Evolutionary conservation across 2,113 vertebrate species (phyloP), one percentile per base, ranked within the genome.

Genomic region (Rhabdomys dilectus): DNA sequence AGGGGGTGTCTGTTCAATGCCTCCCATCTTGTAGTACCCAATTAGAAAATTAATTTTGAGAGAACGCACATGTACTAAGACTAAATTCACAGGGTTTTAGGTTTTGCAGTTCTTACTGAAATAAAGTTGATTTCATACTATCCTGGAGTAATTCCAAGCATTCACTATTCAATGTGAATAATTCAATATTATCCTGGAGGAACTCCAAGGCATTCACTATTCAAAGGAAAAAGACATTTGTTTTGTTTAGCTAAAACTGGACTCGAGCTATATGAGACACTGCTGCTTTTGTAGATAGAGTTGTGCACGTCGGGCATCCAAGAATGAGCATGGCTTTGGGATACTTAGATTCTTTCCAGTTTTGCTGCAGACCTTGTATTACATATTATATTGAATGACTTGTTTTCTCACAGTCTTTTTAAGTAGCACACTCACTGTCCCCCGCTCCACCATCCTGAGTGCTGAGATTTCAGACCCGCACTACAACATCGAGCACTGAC

Each of bases 141-240:
- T 91, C 92, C 87, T 98, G 97, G 93, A 97, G 45, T 89, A 78
- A 96, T 53, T 97, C 94, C 81, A 96, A 91, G 81, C 94, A 97
- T 95, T 98, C 94, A 95, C 77, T 87, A 95, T 97, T 95, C 96
- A 98, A 81, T 93, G 89, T 94, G 96, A 97, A 96, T 93, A 96
- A 97, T 97, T 96, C 86, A 92, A 78, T 95, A 92, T 95, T 94
- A 96, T 92, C 95, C 93, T 97, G 94, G 91, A 96, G 73, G 85
- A 89, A 95, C 62, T 96, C 95, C 89, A 97, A 96, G 91, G 89
- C 82, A 95, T 94, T 97, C 96, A 97, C 75, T 72, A 97, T 96
- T 96, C 78, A 97, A 94, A 96, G 75, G 90, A 96, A 97, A 82
- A 96, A 94, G 75, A 95, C 91, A 88, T 96, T 96, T 97, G 93